Conservation (phyloP, 2,797 vertebrate genomes). For the Clarias platycephalus region DNA sequence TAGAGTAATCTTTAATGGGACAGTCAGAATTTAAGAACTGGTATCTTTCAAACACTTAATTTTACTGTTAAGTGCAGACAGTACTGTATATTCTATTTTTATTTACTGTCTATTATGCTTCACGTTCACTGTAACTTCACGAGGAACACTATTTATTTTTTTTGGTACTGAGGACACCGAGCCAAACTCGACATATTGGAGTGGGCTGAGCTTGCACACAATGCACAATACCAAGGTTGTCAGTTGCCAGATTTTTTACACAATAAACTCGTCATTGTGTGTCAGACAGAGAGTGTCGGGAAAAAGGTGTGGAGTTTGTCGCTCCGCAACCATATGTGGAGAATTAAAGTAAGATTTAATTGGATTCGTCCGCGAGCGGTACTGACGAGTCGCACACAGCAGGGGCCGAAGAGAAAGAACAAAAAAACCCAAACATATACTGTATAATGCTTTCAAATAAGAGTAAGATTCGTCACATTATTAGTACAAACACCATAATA, state of each 20-base stretch:
- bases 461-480: neutral
- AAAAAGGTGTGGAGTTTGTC: slow-evolving; percentile 22
- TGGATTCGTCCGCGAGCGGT: neutral
- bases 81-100: no score
- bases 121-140: neutral
- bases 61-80: neutral
- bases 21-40: neutral
- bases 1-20: neutral
- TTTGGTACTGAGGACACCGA: neutral
- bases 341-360: slow-evolving; percentile 15
- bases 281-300: neutral
- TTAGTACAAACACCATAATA: neutral
- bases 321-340: neutral
- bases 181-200: slow-evolving; percentile 38
- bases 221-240: neutral
- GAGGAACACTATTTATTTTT: neutral
- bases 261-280: neutral
- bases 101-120: neutral
- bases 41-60: no score
- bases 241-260: slow-evolving; percentile 17
- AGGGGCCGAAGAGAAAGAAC: neutral
- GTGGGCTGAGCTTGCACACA: slow-evolving; percentile 39
- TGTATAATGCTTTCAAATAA: neutral
- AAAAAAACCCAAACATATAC: no score
- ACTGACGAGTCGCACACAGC: neutral